Evolutionary conservation across 2,888 invertebrate species (phyloP), one percentile per base, ranked within the genome.

Genomic region (Beris morrisii): DNA sequence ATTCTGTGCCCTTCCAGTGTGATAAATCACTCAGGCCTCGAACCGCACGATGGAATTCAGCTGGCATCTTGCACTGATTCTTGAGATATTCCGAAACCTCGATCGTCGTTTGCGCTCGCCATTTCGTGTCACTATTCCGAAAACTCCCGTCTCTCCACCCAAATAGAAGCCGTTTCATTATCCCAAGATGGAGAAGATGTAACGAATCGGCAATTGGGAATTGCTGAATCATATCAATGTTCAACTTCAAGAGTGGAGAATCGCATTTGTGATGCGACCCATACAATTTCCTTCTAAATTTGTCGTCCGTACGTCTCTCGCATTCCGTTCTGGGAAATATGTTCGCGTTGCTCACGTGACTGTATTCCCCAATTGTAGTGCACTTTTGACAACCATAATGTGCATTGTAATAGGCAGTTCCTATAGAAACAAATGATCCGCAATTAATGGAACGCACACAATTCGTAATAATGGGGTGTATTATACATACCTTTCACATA

Each of bases 1-100:
- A 72, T 68, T 73, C 73, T 5, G 69, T 66, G 5, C 66, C 73
- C 64, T 73, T 73, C 73, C 73, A 73, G 61, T 45, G 48, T 4
- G 12, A 38, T 3, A 66, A 32, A 4, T 13, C 28, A 30, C 54
- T 31, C 11, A 64, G 45, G 7, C 64, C 44, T 44, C 54, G 43
- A 4, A 64, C 31, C 12, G 54, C 44, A 30, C 64, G 9, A 30
- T 64, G 64, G 31, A 64, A 44, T 11, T 64, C 54, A 12, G n/a
- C n/a, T 6, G 64, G 54, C 46, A 46, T 45, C 15, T 50, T 28
- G 11, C 45, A 13, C 30, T 45, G 28, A 15, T 44, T 44, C 58
- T 28, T 15, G 4, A 5, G 5, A 11, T 58, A 28, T 44, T 50
- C 13, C 32, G 32, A 13, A 22, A 48, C 32, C 1, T 32, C 13